Conservation (phyloP, 1,140 invertebrate genomes). For the Dryas iulia region DNA sequence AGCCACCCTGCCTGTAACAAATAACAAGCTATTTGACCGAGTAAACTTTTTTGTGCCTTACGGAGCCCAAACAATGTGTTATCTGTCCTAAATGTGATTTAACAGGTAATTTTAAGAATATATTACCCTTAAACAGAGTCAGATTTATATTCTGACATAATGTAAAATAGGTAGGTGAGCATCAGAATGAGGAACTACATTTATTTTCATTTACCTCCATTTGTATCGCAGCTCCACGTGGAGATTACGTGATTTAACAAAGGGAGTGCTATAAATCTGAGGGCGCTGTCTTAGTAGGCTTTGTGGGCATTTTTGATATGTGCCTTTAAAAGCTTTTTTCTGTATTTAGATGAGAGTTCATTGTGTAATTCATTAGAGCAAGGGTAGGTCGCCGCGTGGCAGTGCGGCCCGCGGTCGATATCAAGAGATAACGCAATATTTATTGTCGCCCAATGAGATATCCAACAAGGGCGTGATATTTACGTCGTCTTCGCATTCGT, state of each 20-base stretch:
- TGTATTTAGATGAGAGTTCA: conserved; percentile 80
- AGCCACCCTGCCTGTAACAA: conserved; percentile 73
- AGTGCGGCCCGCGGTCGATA: conserved; percentile 69
- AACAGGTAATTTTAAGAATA: conserved; percentile 76
- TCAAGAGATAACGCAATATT: conserved; percentile 75
- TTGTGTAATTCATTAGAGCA: conserved; percentile 79
- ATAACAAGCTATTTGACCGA: conserved; percentile 60
- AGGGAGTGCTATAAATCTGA: conserved; percentile 76
- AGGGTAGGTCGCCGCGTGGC: conserved; percentile 66
- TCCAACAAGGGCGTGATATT: conserved; percentile 65
- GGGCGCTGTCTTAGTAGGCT: conserved; percentile 77
- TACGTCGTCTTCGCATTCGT: conserved; percentile 69
- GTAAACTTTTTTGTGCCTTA: conserved; percentile 65
- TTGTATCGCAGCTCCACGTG: conserved; percentile 76
- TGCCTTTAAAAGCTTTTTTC: conserved; percentile 81
- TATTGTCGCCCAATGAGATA: conserved; percentile 71
- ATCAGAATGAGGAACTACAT: conserved; percentile 78
- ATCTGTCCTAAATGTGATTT: conserved; percentile 78
- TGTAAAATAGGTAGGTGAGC: conserved; percentile 73
- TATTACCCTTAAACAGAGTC: conserved; percentile 68
- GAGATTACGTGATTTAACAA: conserved; percentile 80
- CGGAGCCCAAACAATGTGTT: conserved; percentile 70
- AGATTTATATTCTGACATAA: conserved; percentile 66
- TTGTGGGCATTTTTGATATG: conserved; percentile 80
- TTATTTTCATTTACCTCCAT: conserved; percentile 79